phyloP scores from a whole-genome alignment of 2,113 vertebrate genomes.

The Pogona vitticeps region DNA sequence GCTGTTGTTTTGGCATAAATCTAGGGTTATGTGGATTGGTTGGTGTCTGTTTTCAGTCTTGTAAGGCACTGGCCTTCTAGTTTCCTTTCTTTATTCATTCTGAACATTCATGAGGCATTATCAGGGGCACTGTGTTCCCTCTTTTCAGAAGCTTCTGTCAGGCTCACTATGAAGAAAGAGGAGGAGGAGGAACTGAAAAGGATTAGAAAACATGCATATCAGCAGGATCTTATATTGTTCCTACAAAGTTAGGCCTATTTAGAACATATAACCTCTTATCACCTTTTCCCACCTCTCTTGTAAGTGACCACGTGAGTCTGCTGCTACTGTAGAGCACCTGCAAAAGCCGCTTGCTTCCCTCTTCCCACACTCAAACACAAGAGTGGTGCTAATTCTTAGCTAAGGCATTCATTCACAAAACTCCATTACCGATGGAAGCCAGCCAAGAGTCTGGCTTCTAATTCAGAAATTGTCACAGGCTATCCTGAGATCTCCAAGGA shows the following conservation, averaged over 20 bases:
- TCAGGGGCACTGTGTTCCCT: slow-evolving; percentile 9
- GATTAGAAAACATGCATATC: slow-evolving; percentile 5
- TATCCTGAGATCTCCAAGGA: background rate
- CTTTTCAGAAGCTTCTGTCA: slow-evolving; percentile 1
- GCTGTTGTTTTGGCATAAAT: background rate
- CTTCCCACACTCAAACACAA: background rate
- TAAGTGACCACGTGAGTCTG: background rate
- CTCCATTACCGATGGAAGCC: background rate
- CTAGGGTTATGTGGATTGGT: background rate
- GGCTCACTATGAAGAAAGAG: background rate
- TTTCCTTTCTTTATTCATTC: slow-evolving; percentile 7
- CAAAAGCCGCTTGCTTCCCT: background rate
- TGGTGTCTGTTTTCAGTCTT: background rate
- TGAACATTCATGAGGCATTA: slow-evolving; percentile 4
- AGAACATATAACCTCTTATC: background rate
- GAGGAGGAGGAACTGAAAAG: background rate
- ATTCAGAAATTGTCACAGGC: background rate
- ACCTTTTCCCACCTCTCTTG: no score
- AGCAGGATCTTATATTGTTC: background rate
- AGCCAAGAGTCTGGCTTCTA: background rate
- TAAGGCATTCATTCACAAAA: background rate
- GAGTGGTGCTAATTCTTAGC: background rate
- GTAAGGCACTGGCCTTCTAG: background rate
- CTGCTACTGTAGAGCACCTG: background rate
- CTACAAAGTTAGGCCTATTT: background rate